phyloP scores from a whole-genome alignment of 2,113 vertebrate species.

The Corythaeola cristata region DNA sequence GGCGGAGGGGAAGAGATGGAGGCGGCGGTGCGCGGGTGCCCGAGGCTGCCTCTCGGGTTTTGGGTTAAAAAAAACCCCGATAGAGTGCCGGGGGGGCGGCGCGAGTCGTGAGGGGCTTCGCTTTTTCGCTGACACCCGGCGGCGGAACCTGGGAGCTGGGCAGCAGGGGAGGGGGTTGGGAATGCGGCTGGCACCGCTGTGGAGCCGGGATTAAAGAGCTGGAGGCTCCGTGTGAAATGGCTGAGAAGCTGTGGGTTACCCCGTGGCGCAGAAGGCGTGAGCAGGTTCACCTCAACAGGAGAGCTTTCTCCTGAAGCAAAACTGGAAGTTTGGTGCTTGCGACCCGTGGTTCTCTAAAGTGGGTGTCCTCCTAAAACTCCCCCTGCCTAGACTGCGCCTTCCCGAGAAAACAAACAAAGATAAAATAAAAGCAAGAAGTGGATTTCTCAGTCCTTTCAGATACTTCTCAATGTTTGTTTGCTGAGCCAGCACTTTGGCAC shows the following conservation, averaged over 20 bases:
- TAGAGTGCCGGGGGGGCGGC: too few relatives aligned
- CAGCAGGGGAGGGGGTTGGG: not conserved
- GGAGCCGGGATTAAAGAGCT: not conserved
- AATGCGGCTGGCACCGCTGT: not conserved
- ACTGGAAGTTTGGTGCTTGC: not conserved
- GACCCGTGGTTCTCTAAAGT: not conserved
- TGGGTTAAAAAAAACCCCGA: accelerated
- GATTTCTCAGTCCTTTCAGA: not conserved
- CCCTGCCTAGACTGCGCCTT: not conserved
- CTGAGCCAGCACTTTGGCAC: not conserved
- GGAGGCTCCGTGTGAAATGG: not conserved
- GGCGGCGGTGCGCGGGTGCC: not conserved
- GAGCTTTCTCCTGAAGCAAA: not conserved
- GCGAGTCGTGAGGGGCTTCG: not conserved
- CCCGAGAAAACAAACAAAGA: not conserved
- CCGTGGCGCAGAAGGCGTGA: not conserved
- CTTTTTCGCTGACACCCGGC: accelerated
- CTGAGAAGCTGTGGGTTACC: not conserved
- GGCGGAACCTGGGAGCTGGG: not conserved
- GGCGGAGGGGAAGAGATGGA: not conserved
- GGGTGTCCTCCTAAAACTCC: not conserved
- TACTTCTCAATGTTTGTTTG: not conserved
- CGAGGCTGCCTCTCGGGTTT: not conserved
- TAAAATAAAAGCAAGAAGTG: not conserved
- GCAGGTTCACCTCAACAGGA: not conserved